Evolutionary conservation across 2,113 vertebrate species (phyloP), one percentile per base, ranked within the genome.

Genomic region (Dicrurus megarhynchus): DNA sequence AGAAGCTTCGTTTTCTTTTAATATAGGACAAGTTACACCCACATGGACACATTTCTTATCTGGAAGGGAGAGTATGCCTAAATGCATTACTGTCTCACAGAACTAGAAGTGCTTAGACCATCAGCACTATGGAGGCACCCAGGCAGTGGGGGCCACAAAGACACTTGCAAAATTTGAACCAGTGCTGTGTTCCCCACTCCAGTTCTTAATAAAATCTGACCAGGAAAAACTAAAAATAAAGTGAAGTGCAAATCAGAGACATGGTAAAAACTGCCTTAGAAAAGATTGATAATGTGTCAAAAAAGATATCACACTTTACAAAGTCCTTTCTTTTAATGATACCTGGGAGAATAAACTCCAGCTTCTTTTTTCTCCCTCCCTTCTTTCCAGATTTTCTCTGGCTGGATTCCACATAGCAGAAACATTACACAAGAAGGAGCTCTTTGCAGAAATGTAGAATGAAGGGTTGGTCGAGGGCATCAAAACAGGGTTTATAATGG

Each of bases 351-450:
- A 70, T 82, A 93, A 83, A 52, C 19, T 90, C 59, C 59, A 80
- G 18, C 44, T 86, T 95, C 56, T 71, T 87, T 90, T 39, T 81
- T 50, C 46, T 92, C 52, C 63, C 64, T 93, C 23, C 24, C 10
- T 60, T 7, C 74, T 91, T 83, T 84, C 60, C 75, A 85, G 33
- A 71, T 74, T 90, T 95, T 87, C 65, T 94, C 89, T 93, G 94
- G 85, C 89, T 75, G 57, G n/a, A 82, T 75, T 94, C 91, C 93
- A 94, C 75, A 68, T 84, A 94, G 91, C 91, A 96, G 88, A 96
- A 95, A 95, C 24, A 79, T 94, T 91, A 91, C 68, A 95, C 76
- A 95, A 87, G 84, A 94, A 93, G 75, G 69, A 94, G 32, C 47
- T 97, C 80, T 90, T 92, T 96, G 80, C 77, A 44, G 78, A 89